phyloP scores from a whole-genome alignment of 2,113 vertebrate species.

The Cariama cristata region DNA sequence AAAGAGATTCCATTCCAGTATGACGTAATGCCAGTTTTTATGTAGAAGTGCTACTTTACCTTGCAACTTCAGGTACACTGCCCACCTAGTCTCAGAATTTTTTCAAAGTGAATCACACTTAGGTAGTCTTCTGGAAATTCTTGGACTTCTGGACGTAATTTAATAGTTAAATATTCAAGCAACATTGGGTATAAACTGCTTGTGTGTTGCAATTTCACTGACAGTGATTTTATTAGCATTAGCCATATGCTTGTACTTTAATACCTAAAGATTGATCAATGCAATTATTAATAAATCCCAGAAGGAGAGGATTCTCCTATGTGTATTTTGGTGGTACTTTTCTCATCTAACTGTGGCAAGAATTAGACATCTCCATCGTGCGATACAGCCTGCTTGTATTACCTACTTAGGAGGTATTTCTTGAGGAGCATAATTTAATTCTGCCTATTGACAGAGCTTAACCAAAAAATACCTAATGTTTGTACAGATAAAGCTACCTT shows the following conservation, averaged over 20 bases:
- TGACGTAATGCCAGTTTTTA: neutral
- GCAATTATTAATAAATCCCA: neutral
- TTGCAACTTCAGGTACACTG: neutral
- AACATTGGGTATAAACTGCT: neutral
- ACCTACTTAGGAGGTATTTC: neutral
- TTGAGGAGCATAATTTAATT: neutral
- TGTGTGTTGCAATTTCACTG: neutral
- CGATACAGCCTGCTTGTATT: neutral
- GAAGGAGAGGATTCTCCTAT: neutral
- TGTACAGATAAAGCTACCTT: neutral
- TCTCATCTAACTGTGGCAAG: neutral
- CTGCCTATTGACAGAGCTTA: neutral
- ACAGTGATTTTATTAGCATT: neutral
- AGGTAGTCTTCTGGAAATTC: neutral
- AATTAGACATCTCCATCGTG: neutral
- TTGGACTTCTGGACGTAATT: neutral
- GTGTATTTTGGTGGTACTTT: neutral
- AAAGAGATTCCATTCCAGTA: neutral
- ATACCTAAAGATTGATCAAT: neutral
- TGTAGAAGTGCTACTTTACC: neutral
- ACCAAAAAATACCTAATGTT: neutral
- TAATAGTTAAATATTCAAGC: neutral
- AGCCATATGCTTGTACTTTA: neutral
- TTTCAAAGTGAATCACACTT: neutral
- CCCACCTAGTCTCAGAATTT: neutral